Evolutionary conservation across 2,888 invertebrate species (phyloP), one percentile per base, ranked within the genome.

Genomic region (Leptothorax acervorum): DNA sequence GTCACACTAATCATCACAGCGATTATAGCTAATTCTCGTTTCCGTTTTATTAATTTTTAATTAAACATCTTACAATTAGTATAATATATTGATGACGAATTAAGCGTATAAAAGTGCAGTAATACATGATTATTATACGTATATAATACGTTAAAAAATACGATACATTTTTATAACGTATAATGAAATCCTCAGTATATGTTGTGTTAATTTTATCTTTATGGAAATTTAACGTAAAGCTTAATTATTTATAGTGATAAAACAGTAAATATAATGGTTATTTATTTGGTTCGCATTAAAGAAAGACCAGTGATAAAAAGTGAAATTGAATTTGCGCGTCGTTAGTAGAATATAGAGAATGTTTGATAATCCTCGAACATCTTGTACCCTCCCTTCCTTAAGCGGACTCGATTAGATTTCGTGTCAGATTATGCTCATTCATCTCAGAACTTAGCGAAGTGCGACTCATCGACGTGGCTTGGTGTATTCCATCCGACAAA

Each of bases 401-500:
- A 60, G 2, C 57, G 35, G 35, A 48, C 6, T 71, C 60, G 48
- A 79, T 60, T 71, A 48, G 48, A 48, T 81, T 81, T 81, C 57
- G 45, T 23, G 45, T 79, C 57, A 70, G 31, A 70, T 57, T 57
- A 18, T 48, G 45, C 70, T 68, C 79, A 42, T 57, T 68, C 48
- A 60, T 78, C 42, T 68, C n/a, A 31, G 15, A 55, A 45, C 45
- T 70, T 42, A 70, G 28, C 62, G 42, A 53, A 35, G 35, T 18
- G 75, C 23, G 39, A 71, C 71, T 81, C 48, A 51, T 62, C 71
- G 79, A 48, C 60, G 48, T 48, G 57, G 39, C 35, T 68, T 23
- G 45, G 35, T 48, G 39, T 48, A 81, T 81, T 81, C 73, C 73
- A 45, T 9, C 28, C 51, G 63, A 76, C 73, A 73, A 74, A 87